Evolutionary conservation across 2,888 invertebrate genomes (phyloP).

Genomic region (Enchytraeus crypticus): DNA sequence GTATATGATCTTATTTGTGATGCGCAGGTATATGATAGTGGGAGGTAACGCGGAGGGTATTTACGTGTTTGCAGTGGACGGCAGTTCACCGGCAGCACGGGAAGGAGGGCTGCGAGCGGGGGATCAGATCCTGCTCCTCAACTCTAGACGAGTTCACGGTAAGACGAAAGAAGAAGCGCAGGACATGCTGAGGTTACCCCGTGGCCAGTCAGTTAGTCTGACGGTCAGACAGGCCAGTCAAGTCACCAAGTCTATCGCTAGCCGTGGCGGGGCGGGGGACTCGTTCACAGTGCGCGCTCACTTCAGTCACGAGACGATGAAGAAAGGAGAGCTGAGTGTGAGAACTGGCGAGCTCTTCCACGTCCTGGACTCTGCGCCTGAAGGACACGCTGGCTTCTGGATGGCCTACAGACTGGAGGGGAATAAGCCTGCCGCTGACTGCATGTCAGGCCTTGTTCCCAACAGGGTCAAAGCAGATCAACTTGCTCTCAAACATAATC

Average conservation of each 20-base stretch:
- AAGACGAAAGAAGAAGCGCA: constrained; percentile 23
- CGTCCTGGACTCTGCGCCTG: constrained; percentile 25
- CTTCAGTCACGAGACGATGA: constrained; percentile 17
- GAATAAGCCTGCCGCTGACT: constrained; percentile 8
- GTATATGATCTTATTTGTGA: no score
- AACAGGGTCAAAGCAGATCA: constrained; percentile 25
- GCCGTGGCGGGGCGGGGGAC: constrained; percentile 24
- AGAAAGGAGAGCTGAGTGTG: constrained; percentile 20
- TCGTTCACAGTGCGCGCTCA: constrained; percentile 24
- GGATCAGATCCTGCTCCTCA: constrained; percentile 25
- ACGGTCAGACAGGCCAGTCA: constrained; percentile 5
- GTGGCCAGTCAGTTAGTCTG: constrained; percentile 5
- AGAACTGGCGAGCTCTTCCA: constrained; percentile 25
- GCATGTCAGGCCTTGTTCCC: constrained; percentile 22
- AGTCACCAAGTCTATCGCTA: background rate
- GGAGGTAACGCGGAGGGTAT: constrained; percentile 30
- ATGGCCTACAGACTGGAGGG: constrained; percentile 16
- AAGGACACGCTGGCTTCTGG: constrained; percentile 24
- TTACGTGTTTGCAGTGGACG: constrained; percentile 21
- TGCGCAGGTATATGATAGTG: constrained; percentile 11
- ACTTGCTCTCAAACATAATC: constrained; percentile 16
- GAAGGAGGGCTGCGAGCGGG: constrained; percentile 21
- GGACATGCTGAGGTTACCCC: constrained; percentile 7
- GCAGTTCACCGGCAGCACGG: constrained; percentile 15
- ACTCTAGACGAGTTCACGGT: constrained; percentile 11